Evolutionary conservation across 2,888 invertebrate species (phyloP).

Genomic region (Galerucella nymphaeae): DNA sequence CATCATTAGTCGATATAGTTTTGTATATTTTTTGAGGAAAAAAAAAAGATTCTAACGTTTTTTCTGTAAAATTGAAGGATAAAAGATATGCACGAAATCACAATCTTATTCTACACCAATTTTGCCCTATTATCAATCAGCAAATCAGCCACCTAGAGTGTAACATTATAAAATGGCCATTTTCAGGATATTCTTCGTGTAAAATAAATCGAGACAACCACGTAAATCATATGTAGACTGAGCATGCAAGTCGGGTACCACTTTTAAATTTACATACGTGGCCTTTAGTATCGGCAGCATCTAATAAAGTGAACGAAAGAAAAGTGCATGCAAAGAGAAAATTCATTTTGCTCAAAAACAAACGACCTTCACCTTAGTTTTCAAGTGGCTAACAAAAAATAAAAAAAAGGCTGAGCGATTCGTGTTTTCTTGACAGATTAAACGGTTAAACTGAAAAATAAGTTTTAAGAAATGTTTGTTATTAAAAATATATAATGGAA

Average conservation of each 20-base stretch:
- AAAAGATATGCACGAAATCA: too few species aligned
- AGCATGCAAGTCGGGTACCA: slow-evolving; percentile 4
- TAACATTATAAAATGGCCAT: too few species aligned
- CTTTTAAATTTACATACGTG: not conserved
- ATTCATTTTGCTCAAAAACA: slow-evolving; percentile 15
- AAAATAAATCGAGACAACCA: not conserved
- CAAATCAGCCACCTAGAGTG: too few species aligned
- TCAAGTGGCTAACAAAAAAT: slow-evolving; percentile 8
- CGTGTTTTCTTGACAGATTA: not conserved
- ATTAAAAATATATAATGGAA: too few species aligned
- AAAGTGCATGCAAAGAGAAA: slow-evolving; percentile 14
- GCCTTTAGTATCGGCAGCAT: slow-evolving; percentile 10
- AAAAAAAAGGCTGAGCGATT: slow-evolving; percentile 2
- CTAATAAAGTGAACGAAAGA: not conserved
- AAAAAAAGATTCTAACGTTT: too few species aligned
- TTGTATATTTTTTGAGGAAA: too few species aligned
- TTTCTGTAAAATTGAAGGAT: too few species aligned
- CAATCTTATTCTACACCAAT: too few species aligned
- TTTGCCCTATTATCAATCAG: too few species aligned
- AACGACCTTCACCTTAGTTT: slow-evolving; percentile 14
- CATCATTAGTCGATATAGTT: not conserved
- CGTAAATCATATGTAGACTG: slow-evolving; percentile 12
- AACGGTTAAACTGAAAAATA: too few species aligned
- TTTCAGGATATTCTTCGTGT: not conserved
- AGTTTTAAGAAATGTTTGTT: too few species aligned